Evolutionary conservation across 2,797 vertebrate species (phyloP).

Genomic region (Rhynchotus rufescens): DNA sequence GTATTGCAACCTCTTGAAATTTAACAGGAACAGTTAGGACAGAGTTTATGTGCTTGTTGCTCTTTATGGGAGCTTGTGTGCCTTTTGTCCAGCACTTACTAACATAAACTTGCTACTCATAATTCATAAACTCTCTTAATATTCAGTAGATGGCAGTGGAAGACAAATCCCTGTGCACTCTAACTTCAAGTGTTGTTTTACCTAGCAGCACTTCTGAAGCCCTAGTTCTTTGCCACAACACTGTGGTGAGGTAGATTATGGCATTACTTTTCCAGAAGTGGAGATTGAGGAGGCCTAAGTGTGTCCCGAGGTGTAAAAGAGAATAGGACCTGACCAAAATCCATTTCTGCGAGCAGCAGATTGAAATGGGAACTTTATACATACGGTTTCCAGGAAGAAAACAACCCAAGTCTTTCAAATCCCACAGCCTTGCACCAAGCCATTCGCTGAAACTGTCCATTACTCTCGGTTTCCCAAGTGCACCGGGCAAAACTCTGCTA

Average conservation of each 20-base stretch:
- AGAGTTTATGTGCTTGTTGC: not conserved
- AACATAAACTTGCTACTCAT: not conserved
- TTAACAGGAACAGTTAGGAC: not conserved
- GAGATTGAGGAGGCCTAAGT: not conserved
- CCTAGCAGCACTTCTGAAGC: not conserved
- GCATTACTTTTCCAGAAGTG: not conserved
- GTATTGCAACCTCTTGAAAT: not conserved
- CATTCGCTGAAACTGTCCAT: not conserved
- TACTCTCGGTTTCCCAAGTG: conserved; percentile 9
- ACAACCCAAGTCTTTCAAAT: not conserved
- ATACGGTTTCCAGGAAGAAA: not conserved
- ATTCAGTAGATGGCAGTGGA: conserved; percentile 60
- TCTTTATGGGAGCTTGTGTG: not conserved
- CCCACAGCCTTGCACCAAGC: not conserved
- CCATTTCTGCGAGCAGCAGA: not conserved
- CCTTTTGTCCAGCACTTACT: not conserved
- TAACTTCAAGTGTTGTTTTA: not conserved
- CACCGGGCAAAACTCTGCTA: conserved; percentile 5
- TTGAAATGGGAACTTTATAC: not conserved
- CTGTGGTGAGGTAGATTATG: not conserved
- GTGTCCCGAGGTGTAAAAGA: not conserved
- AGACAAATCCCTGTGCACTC: not conserved
- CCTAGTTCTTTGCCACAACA: not conserved
- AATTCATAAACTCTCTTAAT: not conserved
- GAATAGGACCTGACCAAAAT: not conserved